Evolutionary conservation across 2,113 vertebrate species (phyloP).

Genomic region (Paralichthys olivaceus): DNA sequence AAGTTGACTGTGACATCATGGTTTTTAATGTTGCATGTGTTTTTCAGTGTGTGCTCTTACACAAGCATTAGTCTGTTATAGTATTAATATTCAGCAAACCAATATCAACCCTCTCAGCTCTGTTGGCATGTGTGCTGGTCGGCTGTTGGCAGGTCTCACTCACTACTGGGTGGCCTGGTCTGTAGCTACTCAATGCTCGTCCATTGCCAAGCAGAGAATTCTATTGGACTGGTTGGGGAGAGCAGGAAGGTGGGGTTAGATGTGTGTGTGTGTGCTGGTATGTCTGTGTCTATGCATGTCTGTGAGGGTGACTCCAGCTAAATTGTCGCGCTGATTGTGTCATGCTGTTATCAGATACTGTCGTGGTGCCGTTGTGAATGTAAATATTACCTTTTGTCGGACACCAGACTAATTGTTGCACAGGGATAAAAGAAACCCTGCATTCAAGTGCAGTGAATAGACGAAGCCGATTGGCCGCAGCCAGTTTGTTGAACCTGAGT

Average conservation of each 20-base stretch:
- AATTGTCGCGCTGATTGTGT: constrained; percentile 26
- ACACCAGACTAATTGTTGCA: constrained; percentile 38
- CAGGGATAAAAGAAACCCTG: constrained; percentile 38
- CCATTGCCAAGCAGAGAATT: constrained; percentile 59
- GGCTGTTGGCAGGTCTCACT: constrained; percentile 58
- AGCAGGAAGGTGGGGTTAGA: constrained; percentile 38
- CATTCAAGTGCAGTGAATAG: constrained; percentile 47
- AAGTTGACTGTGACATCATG: background rate
- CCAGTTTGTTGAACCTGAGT: constrained; percentile 73
- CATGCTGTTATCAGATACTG: constrained; percentile 26
- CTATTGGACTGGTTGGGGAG: constrained; percentile 40
- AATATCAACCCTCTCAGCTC: constrained; percentile 42
- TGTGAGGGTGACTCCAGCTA: constrained; percentile 29
- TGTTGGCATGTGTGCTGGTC: constrained; percentile 50
- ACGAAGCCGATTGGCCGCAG: constrained; percentile 55
- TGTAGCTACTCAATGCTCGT: constrained; percentile 54
- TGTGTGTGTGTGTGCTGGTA: constrained; percentile 17
- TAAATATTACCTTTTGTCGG: constrained; percentile 55
- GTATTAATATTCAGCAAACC: constrained; percentile 59
- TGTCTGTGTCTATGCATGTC: constrained; percentile 4
- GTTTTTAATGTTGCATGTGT: background rate
- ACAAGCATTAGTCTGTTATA: background rate
- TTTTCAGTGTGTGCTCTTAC: constrained; percentile 6
- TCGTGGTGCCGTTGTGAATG: constrained; percentile 39
- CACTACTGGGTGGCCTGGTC: constrained; percentile 78